Base-by-base conservation (phyloP, 1,140 invertebrate species). In the Episyrphus balteatus region DNA sequence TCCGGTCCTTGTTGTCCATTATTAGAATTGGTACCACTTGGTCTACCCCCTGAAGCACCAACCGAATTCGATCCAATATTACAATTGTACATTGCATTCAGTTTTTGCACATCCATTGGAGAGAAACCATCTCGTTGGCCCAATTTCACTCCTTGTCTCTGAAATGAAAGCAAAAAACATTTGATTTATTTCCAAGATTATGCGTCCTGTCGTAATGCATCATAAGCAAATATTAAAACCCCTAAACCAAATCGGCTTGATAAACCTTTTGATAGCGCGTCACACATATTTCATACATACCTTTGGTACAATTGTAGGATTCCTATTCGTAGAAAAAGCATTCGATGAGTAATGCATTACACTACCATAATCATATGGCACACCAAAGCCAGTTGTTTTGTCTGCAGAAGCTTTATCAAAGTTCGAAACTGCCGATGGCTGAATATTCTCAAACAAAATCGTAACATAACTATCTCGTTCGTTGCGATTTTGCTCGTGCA, bases 271-370 rank as follows among this genome's bases (percentile, higher is more conserved):
- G 3, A 17, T 12, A 26, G 5, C 2, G 13, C 21, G 40, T 42
- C 9, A 30, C 8, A 13, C 21, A 5, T 30, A 31, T 31, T 43
- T 17, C 14, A 14, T 10, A 51, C 53, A 67, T 63, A 84, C 81
- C 73, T 74, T 81, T 0, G 84, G 70, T 13, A 78, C 66, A 44
- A 88, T 85, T 1, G 84, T 88, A 10, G 79, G 77, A 55, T 77
- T 58, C 15, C 80, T 78, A 59, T 88, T 89, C 38, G 61, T 75
- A 7, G 83, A 83, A 66, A 90, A 91, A 11, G 85, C 84, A 39
- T 75, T 80, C 12, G 77, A 70, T 0, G 82, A 86, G 57, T 91
- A 90, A 61, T 91, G 88, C 86, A 90, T 89, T 1, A 91, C 81
- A 49, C 84, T 88, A 41, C 77, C 75, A 56, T 84, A 89, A 65